Base-by-base conservation (phyloP, 2,888 invertebrate genomes). In the Himalopsyche japonica region DNA sequence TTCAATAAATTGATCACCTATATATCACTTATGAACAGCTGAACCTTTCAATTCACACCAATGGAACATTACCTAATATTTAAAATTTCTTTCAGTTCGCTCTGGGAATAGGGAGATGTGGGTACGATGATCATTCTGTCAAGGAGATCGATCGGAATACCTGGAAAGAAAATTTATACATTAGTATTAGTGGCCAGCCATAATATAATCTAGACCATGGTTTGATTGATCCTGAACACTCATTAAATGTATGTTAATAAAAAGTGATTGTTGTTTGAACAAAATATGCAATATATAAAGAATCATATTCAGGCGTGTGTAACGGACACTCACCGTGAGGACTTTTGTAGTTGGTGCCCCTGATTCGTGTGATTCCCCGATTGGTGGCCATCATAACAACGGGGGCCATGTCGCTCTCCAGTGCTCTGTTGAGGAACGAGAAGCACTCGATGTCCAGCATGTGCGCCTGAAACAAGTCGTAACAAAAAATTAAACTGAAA, bases 401-500 rank as follows among this genome's bases (percentile, higher is more conserved):
- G 0, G 99, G 99, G 0, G 99, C 97, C 93, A 99, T 98, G 88
- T 99, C 99, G 76, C 97, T 97, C 89, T 99, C 99, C 34, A 99
- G 91, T 0, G 99, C 99, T 6, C 99, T 95, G 92, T 99, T 99
- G 8, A 99, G 92, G 90, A 97, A 99, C 0, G 99, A 99, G 92
- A 99, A 99, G 89, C 99, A 99, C 90, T 99, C 99, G 76, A 99
- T 98, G 90, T 99, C 99, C 87, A 99, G 92, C 99, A 99, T 99
- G 90, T 99, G 99, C 0, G 98, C 96, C 93, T 94, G 90, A 5
- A 86, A 86, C 81, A 32, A 3, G 32, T 32, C 32, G 47, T 76
- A 48, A 82, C 2, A 5, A 7, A 43, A 43, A 15, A 15, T 43
- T 43, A 15, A 43, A 15, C 43, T 2, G 24, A 43, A 15, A 15